Evolutionary conservation across 1,140 invertebrate species (phyloP).

Genomic region (Cepaea nemoralis): DNA sequence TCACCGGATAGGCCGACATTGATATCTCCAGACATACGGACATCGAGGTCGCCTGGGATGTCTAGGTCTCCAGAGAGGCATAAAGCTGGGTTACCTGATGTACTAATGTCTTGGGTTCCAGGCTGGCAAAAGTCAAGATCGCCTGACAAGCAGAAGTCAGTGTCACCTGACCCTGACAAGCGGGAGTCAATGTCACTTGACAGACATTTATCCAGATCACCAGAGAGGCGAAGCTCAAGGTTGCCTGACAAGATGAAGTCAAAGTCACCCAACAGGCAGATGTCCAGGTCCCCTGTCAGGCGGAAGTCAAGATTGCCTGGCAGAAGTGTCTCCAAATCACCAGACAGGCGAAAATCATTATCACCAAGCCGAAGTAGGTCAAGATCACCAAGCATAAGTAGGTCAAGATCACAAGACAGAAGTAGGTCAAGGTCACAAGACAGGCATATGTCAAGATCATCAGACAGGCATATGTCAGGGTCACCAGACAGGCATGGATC

Average conservation of each 20-base stretch:
- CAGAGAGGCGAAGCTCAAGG: not conserved
- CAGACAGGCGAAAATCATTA: not conserved
- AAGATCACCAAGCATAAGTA: not conserved
- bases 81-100: not conserved
- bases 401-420: not conserved
- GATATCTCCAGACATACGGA: not conserved
- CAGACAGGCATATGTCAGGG: not conserved
- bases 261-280: not conserved
- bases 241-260: not conserved
- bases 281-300: constrained; percentile 12
- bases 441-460: not conserved
- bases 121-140: not conserved
- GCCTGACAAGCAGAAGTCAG: not conserved
- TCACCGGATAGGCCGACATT: not conserved
- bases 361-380: constrained; percentile 4
- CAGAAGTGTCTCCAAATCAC: not conserved
- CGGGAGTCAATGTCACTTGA: not conserved
- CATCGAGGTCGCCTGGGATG: not conserved
- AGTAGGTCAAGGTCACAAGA: not conserved
- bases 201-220: not conserved
- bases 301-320: not conserved
- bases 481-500: not conserved
- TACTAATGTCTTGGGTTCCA: not conserved
- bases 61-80: too few species aligned
- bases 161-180: not conserved